Conservation (phyloP, 2,888 invertebrate species). For the Rugalucina vietnamica region DNA sequence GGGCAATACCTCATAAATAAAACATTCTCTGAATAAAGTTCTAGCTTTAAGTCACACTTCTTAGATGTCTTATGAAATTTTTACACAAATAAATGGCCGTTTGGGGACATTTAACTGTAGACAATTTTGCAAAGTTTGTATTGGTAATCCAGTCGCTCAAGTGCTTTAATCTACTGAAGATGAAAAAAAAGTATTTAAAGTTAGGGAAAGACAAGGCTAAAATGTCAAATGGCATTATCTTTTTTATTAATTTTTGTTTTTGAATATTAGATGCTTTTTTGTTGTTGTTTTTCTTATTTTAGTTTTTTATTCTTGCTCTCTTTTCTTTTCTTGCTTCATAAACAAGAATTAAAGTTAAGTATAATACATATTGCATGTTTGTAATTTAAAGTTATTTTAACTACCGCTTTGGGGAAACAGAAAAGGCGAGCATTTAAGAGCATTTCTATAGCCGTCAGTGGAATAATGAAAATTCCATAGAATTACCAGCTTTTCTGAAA, state of each 20-base stretch:
- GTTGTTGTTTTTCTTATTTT: too few species aligned
- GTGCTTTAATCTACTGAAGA: too few species aligned
- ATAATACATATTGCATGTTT: conserved; percentile 4
- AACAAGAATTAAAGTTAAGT: conserved; percentile 1
- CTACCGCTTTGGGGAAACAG: not conserved
- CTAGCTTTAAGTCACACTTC: not conserved
- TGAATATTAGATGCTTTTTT: too few species aligned
- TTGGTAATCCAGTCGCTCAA: not conserved
- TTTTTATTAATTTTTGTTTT: too few species aligned
- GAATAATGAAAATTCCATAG: not conserved
- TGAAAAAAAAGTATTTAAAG: too few species aligned
- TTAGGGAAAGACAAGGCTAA: too few species aligned
- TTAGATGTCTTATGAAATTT: not conserved
- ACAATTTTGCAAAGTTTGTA: conserved; percentile 10
- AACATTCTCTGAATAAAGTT: not conserved
- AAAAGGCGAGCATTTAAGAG: not conserved
- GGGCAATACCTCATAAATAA: conserved; percentile 1
- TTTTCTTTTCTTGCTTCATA: too few species aligned
- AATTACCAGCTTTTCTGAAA: too few species aligned
- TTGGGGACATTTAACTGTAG: conserved; percentile 8
- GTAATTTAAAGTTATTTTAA: conserved; percentile 8
- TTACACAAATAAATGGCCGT: conserved; percentile 1
- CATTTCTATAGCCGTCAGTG: not conserved
- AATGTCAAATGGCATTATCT: too few species aligned
- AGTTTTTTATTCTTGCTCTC: too few species aligned